Base-by-base conservation (phyloP, 2,113 vertebrate genomes). In the Ictidomys tridecemlineatus region DNA sequence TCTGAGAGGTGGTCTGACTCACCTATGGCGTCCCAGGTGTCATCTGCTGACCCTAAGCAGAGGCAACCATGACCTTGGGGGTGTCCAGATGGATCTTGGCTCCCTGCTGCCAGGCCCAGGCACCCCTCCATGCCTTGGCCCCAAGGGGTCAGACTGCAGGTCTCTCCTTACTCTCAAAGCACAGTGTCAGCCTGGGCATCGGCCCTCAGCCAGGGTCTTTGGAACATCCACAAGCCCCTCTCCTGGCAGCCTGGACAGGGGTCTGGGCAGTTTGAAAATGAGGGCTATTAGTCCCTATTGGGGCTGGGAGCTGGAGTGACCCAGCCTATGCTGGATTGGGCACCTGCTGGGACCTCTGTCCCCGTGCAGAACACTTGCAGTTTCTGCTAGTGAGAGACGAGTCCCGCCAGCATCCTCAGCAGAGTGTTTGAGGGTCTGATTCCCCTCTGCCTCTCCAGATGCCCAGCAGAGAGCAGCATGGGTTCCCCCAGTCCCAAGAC, bases 21-120 rank as follows among this genome's bases (percentile, higher is more conserved):
- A 22, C 16, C 39, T 67, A 18, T 67, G 61, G 82, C 6, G 42
- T 45, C 37, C 8, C 3, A 56, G 26, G 69, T 73, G 13, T 74
- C 9, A 10, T 28, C 72, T 63, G 51, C 6, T 53, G 7, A 32
- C 22, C 53, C 53, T 0, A 7, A 70, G 37, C 11, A 63, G 56
- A 88, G 37, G 10, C 12, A 22, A 18, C 28, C 10, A 34, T 14
- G 28, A 37, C 70, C 17, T 3, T 32, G 51, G 37, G 30, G 72
- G 39, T 2, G 28, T 6, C 30, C 30, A 11, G 18, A 45, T 61
- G 13, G 28, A 61, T 20, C 53, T 8, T 10, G 61, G 14, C 32
- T 65, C 8, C 4, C 32, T 4, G 0, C 14, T 51, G 9, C 51
- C 20, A 8, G 5, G 72, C 0, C 30, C 24, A 22, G 39, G 12